phyloP scores from a whole-genome alignment of 2,888 invertebrate species.

The Tanypteryx hageni region DNA sequence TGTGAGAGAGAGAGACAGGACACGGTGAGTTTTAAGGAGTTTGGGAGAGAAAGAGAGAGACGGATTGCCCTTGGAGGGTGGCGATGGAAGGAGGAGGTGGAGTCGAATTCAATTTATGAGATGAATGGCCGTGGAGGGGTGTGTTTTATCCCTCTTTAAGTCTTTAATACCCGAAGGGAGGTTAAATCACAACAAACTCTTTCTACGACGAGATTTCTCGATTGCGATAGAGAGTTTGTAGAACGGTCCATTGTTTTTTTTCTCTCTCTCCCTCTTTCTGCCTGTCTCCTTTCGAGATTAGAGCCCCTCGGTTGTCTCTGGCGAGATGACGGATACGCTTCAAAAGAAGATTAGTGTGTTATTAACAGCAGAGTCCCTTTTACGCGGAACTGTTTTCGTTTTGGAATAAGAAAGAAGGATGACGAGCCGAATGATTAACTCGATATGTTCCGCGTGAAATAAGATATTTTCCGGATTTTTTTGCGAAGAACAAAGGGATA shows the following conservation, averaged over 20 bases:
- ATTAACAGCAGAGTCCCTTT: neutral
- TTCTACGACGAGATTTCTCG: slow-evolving; percentile 6
- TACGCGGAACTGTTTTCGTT: neutral
- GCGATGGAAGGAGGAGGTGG: neutral
- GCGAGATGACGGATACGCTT: neutral
- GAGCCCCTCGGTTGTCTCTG: neutral
- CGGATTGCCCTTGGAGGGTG: neutral
- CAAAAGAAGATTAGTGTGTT: neutral
- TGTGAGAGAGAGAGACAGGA: neutral
- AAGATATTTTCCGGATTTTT: too few species aligned
- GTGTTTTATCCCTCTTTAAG: neutral
- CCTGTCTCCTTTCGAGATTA: neutral
- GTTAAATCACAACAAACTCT: slow-evolving; percentile 28
- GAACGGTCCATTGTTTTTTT: neutral
- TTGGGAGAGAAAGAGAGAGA: neutral
- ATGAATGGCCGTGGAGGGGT: neutral
- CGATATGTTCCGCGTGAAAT: too few species aligned
- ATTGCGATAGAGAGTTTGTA: neutral
- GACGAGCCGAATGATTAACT: too few species aligned
- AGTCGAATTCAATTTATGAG: slow-evolving; percentile 35
- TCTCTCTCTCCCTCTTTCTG: neutral
- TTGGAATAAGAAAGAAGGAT: neutral
- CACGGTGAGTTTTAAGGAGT: neutral
- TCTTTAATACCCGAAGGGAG: slow-evolving; percentile 19
- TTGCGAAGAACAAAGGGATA: too few species aligned